Conservation (phyloP, 1,140 invertebrate species). For the Drosophila carrolli region DNA sequence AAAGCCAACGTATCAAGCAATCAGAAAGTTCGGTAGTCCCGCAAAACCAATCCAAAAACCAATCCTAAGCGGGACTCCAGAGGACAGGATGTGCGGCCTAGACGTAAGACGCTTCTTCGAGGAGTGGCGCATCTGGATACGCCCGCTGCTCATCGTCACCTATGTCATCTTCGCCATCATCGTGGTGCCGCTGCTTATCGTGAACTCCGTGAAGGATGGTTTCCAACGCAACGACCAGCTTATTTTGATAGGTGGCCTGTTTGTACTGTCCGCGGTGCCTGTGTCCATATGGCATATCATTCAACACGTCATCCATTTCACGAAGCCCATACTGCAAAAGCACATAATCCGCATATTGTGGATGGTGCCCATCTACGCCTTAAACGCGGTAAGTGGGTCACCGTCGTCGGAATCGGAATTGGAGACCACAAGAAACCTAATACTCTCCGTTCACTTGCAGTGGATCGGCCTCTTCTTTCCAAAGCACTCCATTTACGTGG, state of each 20-base stretch:
- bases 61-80: slow-evolving; percentile 10
- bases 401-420: slow-evolving; percentile 14
- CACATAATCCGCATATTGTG: slow-evolving; percentile 98
- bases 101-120: slow-evolving; percentile 85
- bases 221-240: slow-evolving; percentile 91
- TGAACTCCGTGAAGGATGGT: slow-evolving; percentile 90
- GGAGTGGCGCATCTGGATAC: slow-evolving; percentile 95
- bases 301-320: slow-evolving; percentile 97
- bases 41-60: not conserved
- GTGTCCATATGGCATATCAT: slow-evolving; percentile 97
- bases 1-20: slow-evolving; percentile 55
- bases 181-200: slow-evolving; percentile 92
- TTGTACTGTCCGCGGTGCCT: slow-evolving; percentile 95
- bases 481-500: slow-evolving; percentile 94
- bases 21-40: not conserved
- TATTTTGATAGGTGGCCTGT: slow-evolving; percentile 94
- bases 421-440: slow-evolving; percentile 45
- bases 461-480: slow-evolving; percentile 94
- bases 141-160: slow-evolving; percentile 91
- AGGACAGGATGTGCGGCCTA: slow-evolving; percentile 64
- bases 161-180: slow-evolving; percentile 93
- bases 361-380: slow-evolving; percentile 99
- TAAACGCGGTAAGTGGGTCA: slow-evolving; percentile 92
- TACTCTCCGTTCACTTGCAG: slow-evolving; percentile 84
- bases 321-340: slow-evolving; percentile 96